phyloP scores from a whole-genome alignment of 1,140 invertebrate species.

The Drosophila kanapiae region DNA sequence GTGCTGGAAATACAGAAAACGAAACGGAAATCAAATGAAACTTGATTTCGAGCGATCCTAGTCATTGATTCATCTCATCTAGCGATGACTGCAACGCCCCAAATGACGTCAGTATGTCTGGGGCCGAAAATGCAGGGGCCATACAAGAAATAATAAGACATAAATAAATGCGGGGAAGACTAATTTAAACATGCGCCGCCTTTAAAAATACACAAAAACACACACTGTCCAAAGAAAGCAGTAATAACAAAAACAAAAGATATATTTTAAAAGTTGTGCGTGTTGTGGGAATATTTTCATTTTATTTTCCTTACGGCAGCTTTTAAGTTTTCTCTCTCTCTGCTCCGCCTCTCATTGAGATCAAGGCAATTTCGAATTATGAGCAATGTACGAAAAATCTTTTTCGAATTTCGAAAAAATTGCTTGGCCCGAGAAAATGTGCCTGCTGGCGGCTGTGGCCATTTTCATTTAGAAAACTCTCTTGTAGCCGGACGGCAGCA shows the following conservation, averaged over 20 bases:
- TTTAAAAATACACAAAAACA: conserved; percentile 36
- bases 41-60: conserved; percentile 3
- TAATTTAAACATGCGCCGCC: conserved; percentile 48
- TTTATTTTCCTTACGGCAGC: conserved; percentile 27
- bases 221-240: not conserved
- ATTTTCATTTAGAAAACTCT: conserved; percentile 83
- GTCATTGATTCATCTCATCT: conserved; percentile 35
- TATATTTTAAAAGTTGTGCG: conserved; percentile 43
- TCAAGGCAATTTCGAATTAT: conserved; percentile 61
- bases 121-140: conserved; percentile 21
- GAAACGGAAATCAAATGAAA: conserved; percentile 13
- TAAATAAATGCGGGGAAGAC: conserved; percentile 43
- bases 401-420: conserved; percentile 69
- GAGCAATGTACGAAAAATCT: conserved; percentile 52
- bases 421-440: conserved; percentile 29
- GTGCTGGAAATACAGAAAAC: conserved; percentile 29
- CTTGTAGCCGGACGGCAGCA: conserved; percentile 83
- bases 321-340: conserved; percentile 36
- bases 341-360: conserved; percentile 36
- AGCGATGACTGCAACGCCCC: conserved; percentile 36
- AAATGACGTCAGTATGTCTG: conserved; percentile 55
- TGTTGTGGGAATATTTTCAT: conserved; percentile 28
- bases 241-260: conserved; percentile 16
- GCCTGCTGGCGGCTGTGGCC: conserved; percentile 21
- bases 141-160: conserved; percentile 14